Conservation (phyloP, 2,797 vertebrate species). For the Schizopygopsis pylzovi region DNA sequence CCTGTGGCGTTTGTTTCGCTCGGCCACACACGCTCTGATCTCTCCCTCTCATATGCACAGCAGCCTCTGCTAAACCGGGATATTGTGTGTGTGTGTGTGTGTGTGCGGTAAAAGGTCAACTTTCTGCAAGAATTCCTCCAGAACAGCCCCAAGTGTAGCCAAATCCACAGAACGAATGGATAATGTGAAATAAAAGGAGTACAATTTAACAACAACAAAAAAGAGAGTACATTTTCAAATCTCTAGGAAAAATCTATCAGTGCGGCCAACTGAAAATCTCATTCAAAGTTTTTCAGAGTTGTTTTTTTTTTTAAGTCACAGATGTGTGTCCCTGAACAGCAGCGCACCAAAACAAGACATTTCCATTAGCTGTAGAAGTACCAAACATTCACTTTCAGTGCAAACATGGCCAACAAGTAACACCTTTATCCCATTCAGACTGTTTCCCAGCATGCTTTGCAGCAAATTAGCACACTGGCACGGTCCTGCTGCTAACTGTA, state of each 20-base stretch:
- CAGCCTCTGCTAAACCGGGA: conserved; percentile 56
- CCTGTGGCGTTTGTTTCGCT: conserved; percentile 66
- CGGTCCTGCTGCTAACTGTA: conserved; percentile 71
- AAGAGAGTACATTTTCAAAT: conserved; percentile 45
- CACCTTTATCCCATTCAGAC: conserved; percentile 62
- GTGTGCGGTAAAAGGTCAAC: conserved; percentile 68
- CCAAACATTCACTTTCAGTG: conserved; percentile 56
- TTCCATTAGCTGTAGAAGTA: conserved; percentile 76
- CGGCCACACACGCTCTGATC: conserved; percentile 56
- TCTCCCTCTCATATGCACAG: conserved; percentile 49
- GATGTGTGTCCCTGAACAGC: conserved; percentile 58
- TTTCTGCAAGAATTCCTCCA: conserved; percentile 65
- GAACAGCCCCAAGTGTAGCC: conserved; percentile 37
- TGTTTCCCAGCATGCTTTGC: conserved; percentile 67
- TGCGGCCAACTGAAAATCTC: not conserved
- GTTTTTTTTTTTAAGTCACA: not conserved
- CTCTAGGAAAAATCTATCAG: not conserved
- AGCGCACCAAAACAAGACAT: conserved; percentile 73
- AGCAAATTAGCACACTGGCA: conserved; percentile 71
- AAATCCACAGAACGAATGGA: not conserved
- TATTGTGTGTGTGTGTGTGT: conserved; percentile 26
- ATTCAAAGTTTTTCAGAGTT: conserved; percentile 11
- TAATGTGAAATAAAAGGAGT: not conserved
- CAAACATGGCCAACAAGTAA: conserved; percentile 64
- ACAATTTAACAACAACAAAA: not conserved